phyloP scores from a whole-genome alignment of 2,113 vertebrate genomes.

The Alexandromys fortis region DNA sequence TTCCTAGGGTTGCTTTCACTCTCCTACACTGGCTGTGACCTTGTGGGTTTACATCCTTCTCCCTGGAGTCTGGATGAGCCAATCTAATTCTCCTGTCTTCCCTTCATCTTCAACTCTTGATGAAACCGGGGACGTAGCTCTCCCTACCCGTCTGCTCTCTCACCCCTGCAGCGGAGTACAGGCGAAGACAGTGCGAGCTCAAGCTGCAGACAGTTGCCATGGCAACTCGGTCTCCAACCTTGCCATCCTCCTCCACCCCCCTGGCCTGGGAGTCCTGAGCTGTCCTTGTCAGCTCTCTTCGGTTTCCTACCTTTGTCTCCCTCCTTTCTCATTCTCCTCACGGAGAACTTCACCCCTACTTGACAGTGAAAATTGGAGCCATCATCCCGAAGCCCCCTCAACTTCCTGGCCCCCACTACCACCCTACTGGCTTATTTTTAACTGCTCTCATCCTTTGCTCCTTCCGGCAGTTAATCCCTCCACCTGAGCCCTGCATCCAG shows the following conservation, averaged over 20 bases:
- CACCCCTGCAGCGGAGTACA: slow-evolving; percentile 19
- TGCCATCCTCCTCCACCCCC: not conserved
- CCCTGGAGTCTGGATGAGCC: not conserved
- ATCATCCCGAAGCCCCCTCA: slow-evolving; percentile 51
- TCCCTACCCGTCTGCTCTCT: not conserved
- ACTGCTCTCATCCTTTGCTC: slow-evolving; percentile 62
- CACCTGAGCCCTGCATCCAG: slow-evolving; percentile 65
- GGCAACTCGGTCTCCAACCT: slow-evolving; percentile 20
- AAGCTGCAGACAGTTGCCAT: not conserved
- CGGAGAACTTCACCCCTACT: slow-evolving; percentile 72
- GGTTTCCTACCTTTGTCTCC: slow-evolving; percentile 29
- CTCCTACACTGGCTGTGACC: not conserved
- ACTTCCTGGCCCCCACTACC: slow-evolving; percentile 63
- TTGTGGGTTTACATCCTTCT: not conserved
- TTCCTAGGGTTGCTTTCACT: not conserved
- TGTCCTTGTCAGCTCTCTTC: not conserved
- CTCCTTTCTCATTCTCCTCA: not conserved
- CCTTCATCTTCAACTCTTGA: not conserved
- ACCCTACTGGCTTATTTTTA: slow-evolving; percentile 72
- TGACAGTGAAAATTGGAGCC: slow-evolving; percentile 70
- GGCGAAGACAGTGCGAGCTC: not conserved
- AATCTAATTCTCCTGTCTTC: not conserved
- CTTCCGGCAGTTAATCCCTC: slow-evolving; percentile 74
- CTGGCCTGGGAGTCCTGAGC: not conserved
- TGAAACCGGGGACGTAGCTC: not conserved